Percentiles rank a stretch among this genome's conserved stretches.
Conservation (phyloP, 2,888 invertebrate species). For the Rhimphoctona megacephalus region DNA sequence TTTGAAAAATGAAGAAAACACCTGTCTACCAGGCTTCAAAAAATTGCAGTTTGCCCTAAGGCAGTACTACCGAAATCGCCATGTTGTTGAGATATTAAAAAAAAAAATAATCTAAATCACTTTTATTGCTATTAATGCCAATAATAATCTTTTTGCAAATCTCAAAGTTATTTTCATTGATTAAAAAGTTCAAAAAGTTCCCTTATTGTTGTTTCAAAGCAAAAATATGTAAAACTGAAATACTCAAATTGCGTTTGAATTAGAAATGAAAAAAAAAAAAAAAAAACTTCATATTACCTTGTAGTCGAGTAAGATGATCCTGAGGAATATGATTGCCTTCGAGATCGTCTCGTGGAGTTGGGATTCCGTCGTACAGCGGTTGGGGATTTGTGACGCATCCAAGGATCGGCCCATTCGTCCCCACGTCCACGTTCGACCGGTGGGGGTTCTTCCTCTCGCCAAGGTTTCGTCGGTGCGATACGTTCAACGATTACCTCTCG, state of each 20-base stretch:
- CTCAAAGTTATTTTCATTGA: neutral
- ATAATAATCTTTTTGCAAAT: neutral
- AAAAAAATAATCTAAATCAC: no score
- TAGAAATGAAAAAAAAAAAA: constrained; percentile 18
- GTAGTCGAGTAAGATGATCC: constrained; percentile 90
- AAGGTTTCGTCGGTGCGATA: constrained; percentile 84
- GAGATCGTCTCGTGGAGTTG: constrained; percentile 79
- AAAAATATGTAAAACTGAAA: neutral
- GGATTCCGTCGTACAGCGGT: constrained; percentile 79
- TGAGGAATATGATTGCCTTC: constrained; percentile 89
- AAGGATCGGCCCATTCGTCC: constrained; percentile 98
- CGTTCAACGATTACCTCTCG: constrained; percentile 92
- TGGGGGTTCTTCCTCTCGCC: constrained; percentile 83
- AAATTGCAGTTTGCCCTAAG: no score
- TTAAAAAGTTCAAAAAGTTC: neutral
- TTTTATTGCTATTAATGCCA: neutral
- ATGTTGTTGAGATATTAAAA: no score
- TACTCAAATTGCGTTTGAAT: neutral
- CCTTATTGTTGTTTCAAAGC: neutral
- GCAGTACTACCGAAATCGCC: neutral
- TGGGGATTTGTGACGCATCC: constrained; percentile 93
- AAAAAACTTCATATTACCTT: constrained; percentile 84
- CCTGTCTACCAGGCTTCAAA: no score
- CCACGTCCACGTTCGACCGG: constrained; percentile 85
- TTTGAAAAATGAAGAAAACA: no score